Evolutionary conservation across 2,797 vertebrate species (phyloP).

Genomic region (Mormyrus proboscirostris): DNA sequence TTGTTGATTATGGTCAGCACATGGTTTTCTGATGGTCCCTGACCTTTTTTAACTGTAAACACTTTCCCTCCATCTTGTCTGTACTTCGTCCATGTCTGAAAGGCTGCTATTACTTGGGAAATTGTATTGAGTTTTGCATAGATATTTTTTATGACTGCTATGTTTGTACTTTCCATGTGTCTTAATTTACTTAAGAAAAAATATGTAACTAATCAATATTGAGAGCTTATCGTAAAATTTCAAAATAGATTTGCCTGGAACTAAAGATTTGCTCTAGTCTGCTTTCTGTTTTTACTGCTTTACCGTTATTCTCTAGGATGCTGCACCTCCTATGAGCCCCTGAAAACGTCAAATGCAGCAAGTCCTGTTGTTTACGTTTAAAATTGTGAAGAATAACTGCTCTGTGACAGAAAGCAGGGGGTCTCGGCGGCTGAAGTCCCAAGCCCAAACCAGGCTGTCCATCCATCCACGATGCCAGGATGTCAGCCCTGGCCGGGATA

Average conservation of each 20-base stretch:
- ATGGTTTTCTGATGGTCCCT: not conserved
- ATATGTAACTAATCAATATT: not conserved
- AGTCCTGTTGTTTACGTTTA: not conserved
- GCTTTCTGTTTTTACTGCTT: not conserved
- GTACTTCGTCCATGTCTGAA: not conserved
- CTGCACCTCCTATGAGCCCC: not conserved
- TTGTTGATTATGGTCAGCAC: not conserved
- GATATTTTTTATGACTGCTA: not conserved
- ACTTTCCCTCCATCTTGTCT: not conserved
- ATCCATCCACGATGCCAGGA: not conserved
- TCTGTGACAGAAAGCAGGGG: not conserved
- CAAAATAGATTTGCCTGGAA: not conserved
- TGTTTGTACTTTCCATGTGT: not conserved
- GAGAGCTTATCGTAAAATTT: not conserved
- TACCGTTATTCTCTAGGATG: not conserved
- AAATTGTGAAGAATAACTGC: not conserved
- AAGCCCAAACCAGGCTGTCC: not conserved
- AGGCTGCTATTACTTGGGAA: not conserved
- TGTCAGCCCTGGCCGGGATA: not conserved
- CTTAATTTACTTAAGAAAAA: not conserved
- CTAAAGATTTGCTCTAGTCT: not conserved
- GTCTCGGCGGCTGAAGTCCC: not conserved
- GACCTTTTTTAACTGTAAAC: not conserved
- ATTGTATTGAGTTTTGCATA: not conserved
- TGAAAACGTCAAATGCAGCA: not conserved